Percentiles rank a stretch among this genome's conserved stretches.
Evolutionary conservation across 2,113 vertebrate species (phyloP).

Genomic region (Nycticryphes semicollaris): DNA sequence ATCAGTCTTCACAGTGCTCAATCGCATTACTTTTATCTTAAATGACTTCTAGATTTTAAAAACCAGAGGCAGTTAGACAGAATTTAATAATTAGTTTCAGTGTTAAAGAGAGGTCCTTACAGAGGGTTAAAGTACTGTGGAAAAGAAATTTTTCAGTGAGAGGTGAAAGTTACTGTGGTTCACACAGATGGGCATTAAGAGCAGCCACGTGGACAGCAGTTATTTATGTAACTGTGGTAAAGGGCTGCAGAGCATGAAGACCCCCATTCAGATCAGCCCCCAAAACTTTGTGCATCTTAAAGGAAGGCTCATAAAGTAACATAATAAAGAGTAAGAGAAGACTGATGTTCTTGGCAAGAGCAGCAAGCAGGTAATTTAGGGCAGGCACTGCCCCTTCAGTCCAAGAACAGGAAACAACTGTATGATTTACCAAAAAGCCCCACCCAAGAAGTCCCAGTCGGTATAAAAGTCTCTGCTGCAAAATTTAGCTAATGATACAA

Average conservation of each 20-base stretch:
- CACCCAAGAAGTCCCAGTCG: constrained; percentile 11
- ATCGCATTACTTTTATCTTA: background rate
- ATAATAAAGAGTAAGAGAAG: background rate
- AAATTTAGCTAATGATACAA: constrained; percentile 71
- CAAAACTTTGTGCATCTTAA: background rate
- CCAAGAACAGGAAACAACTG: constrained; percentile 61
- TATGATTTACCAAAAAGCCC: constrained; percentile 25
- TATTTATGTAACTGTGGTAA: background rate
- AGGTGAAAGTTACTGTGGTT: background rate
- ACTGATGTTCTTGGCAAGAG: constrained; percentile 52
- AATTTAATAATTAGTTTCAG: background rate
- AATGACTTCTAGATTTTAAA: background rate
- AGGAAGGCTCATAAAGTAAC: background rate
- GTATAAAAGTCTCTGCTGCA: constrained; percentile 73
- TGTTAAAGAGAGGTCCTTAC: background rate
- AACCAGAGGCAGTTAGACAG: background rate
- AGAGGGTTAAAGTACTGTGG: background rate
- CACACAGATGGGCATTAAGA: background rate
- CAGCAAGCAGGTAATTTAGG: constrained; percentile 58
- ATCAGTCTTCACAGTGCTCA: background rate
- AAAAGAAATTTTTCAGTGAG: background rate
- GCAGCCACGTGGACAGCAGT: background rate
- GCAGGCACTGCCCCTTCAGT: constrained; percentile 52
- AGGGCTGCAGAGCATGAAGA: background rate
- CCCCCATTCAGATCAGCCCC: constrained; percentile 12